phyloP scores from a whole-genome alignment of 2,888 invertebrate genomes.

The Ophioninae sp. region DNA sequence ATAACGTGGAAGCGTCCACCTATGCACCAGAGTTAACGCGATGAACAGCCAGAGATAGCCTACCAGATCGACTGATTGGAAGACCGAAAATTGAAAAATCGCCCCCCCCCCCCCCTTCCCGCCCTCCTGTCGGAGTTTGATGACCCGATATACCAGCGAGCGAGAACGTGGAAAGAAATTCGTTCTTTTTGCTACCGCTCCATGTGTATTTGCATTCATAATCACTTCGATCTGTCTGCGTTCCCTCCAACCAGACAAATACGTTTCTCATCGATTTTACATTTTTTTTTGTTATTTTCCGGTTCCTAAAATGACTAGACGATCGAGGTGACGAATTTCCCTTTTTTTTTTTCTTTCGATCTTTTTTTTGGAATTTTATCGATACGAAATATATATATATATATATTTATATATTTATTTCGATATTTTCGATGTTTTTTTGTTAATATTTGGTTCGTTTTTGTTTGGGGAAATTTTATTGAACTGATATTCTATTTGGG shows the following conservation, averaged over 20 bases:
- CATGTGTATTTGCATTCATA: background rate
- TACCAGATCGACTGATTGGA: conserved; percentile 46
- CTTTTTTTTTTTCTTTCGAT: no score
- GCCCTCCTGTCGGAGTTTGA: background rate
- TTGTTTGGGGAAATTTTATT: no score
- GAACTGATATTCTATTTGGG: no score
- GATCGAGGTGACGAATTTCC: no score
- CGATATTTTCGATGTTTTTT: no score
- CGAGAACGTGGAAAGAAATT: conserved; percentile 13
- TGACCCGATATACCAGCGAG: conserved; percentile 1
- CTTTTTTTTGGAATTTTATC: no score
- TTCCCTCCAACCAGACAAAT: background rate
- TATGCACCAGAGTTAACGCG: conserved; percentile 39
- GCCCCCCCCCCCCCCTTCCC: background rate
- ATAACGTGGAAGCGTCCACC: conserved; percentile 53
- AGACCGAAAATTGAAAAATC: conserved; percentile 44
- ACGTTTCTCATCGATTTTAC: background rate
- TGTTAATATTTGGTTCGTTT: no score
- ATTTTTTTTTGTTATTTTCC: background rate
- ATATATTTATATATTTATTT: no score
- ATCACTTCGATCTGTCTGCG: background rate
- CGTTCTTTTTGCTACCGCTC: background rate
- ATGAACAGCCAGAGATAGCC: conserved; percentile 41
- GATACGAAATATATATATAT: no score
- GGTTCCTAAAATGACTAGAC: background rate